Percentiles rank a stretch among this genome's conserved stretches.
Conservation (phyloP, 2,113 vertebrate genomes). For the Murina feae region DNA sequence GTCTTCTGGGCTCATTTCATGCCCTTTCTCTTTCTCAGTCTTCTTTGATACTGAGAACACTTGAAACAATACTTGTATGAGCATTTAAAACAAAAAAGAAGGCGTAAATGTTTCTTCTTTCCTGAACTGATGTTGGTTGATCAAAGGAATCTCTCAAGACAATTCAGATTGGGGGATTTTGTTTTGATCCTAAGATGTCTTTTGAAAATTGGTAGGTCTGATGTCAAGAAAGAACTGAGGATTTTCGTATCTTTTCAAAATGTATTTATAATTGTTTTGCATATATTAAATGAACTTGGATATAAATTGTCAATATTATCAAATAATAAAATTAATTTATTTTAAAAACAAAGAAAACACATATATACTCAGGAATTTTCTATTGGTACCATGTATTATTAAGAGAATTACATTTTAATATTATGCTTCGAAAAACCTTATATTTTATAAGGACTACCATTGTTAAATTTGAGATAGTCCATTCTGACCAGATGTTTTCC, state of each 20-base stretch:
- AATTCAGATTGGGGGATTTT: not conserved
- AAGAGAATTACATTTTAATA: not conserved
- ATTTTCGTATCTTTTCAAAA: slow-evolving; percentile 29
- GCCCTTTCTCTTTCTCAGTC: not conserved
- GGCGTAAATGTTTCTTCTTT: not conserved
- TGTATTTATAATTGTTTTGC: slow-evolving; percentile 36
- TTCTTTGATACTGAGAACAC: not conserved
- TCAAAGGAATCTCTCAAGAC: not conserved
- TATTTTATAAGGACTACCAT: not conserved
- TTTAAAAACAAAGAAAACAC: slow-evolving; percentile 59
- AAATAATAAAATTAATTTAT: slow-evolving; percentile 65
- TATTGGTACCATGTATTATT: not conserved
- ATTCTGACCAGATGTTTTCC: not conserved
- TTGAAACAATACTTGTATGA: not conserved
- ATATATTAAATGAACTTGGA: slow-evolving; percentile 6
- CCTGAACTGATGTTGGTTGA: not conserved
- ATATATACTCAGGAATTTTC: slow-evolving; percentile 23
- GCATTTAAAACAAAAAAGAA: not conserved
- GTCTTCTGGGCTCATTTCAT: not conserved
- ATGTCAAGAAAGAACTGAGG: not conserved
- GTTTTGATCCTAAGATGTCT: not conserved
- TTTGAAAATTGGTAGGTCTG: not conserved
- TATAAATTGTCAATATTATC: slow-evolving; percentile 37
- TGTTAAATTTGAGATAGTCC: not conserved
- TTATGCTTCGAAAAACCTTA: not conserved